Evolutionary conservation across 2,888 invertebrate genomes (phyloP).

Genomic region (Toxonevra muliebris): DNA sequence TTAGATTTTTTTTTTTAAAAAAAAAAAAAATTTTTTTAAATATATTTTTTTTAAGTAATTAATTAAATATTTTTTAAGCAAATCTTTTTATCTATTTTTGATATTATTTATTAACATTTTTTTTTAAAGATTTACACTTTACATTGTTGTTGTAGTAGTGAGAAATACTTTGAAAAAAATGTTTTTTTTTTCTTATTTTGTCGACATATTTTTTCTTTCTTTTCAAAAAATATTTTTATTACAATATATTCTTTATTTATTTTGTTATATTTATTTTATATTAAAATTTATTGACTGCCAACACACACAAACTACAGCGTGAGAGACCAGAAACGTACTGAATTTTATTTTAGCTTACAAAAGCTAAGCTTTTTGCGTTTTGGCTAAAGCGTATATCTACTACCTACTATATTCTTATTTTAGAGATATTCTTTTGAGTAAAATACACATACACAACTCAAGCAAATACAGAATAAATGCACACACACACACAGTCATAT

Average conservation of each 20-base stretch:
- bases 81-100: neutral
- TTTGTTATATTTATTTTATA: constrained; percentile 14
- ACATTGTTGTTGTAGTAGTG: neutral
- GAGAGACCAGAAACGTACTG: constrained; percentile 60
- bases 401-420: too few species aligned
- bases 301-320: constrained; percentile 56
- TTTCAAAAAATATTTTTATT: constrained; percentile 2
- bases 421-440: too few species aligned
- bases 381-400: too few species aligned
- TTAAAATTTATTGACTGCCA: constrained; percentile 15
- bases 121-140: neutral
- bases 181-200: neutral
- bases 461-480: neutral
- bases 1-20: neutral
- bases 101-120: neutral
- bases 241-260: neutral
- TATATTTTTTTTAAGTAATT: neutral
- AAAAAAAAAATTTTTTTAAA: neutral
- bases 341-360: constrained; percentile 45
- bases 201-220: constrained; percentile 7
- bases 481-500: constrained; percentile 4
- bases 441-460: too few species aligned
- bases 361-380: constrained; percentile 32
- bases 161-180: neutral
- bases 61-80: neutral